These are phyloP conservation scores for Indicator maculatus DNA, from an alignment of 2,113 vertebrate species.

Conservation along the genomic window DNA sequence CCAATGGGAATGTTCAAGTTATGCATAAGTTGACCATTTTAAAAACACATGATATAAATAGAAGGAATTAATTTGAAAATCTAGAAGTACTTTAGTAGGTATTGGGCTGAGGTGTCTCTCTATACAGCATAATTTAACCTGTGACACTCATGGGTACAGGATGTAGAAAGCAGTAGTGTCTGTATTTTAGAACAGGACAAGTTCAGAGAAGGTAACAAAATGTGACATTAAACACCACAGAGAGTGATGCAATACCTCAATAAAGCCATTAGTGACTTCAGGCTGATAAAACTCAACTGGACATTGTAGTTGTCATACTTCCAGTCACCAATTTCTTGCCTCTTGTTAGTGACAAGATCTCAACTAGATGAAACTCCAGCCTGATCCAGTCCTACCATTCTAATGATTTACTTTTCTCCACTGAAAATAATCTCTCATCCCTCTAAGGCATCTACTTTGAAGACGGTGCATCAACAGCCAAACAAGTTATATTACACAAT, in stretches of 20 bases:
- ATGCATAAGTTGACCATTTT: not conserved
- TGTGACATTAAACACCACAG: accelerated
- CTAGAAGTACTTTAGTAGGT: not conserved
- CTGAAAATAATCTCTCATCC: not conserved
- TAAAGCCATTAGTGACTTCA: not conserved
- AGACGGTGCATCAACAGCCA: not conserved
- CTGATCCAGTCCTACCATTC: not conserved
- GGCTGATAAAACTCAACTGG: not conserved
- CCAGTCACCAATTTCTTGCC: not conserved
- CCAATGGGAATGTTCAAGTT: not conserved
- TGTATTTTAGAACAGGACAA: not conserved
- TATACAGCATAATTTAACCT: not conserved
- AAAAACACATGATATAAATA: not conserved
- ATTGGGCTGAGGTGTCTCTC: not conserved
- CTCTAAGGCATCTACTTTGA: not conserved
- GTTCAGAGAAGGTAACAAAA: not conserved
- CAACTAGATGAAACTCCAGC: not conserved
- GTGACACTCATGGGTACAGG: not conserved
- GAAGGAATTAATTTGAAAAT: not conserved
- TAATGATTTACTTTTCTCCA: not conserved
- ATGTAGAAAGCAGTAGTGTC: not conserved
- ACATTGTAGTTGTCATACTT: not conserved
- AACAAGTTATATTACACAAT: not conserved
- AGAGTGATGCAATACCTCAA: not conserved
- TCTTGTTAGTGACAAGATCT: not conserved